Percentiles rank a stretch among this genome's conserved stretches.
Conservation (phyloP, 2,888 invertebrate species). For the Lithosia quadra region DNA sequence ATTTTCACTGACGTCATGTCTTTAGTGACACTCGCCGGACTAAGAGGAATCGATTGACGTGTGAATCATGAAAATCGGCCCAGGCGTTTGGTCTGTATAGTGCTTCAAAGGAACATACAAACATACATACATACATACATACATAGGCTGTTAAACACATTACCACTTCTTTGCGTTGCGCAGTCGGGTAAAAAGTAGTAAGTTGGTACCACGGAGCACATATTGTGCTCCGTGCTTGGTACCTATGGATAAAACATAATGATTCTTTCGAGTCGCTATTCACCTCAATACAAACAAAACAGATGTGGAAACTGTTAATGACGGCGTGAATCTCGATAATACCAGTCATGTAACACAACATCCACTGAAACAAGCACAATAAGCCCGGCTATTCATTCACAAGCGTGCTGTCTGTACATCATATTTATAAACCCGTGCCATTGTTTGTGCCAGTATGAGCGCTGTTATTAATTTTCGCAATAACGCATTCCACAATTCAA, state of each 20-base stretch:
- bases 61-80: too few species aligned
- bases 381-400: conserved; percentile 40
- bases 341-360: conserved; percentile 5
- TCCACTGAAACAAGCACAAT: conserved; percentile 4
- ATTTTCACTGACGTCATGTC: too few species aligned
- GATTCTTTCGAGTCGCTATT: neutral
- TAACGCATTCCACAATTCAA: conserved; percentile 68
- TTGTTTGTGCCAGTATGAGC: conserved; percentile 59
- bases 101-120: too few species aligned
- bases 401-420: conserved; percentile 39
- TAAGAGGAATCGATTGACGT: too few species aligned
- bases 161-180: too few species aligned
- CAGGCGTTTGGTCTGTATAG: too few species aligned
- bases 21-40: too few species aligned
- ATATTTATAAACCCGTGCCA: conserved; percentile 68
- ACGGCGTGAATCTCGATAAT: neutral
- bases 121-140: too few species aligned
- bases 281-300: neutral
- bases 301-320: neutral
- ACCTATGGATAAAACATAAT: neutral
- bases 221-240: too few species aligned
- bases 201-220: too few species aligned
- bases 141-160: too few species aligned
- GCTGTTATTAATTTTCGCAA: conserved; percentile 53
- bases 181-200: too few species aligned